Percentiles rank a stretch among this genome's conserved stretches.
These are phyloP conservation scores for Carassius carassius DNA, from an alignment of 2,113 vertebrate genomes.

Conservation along the genomic window DNA sequence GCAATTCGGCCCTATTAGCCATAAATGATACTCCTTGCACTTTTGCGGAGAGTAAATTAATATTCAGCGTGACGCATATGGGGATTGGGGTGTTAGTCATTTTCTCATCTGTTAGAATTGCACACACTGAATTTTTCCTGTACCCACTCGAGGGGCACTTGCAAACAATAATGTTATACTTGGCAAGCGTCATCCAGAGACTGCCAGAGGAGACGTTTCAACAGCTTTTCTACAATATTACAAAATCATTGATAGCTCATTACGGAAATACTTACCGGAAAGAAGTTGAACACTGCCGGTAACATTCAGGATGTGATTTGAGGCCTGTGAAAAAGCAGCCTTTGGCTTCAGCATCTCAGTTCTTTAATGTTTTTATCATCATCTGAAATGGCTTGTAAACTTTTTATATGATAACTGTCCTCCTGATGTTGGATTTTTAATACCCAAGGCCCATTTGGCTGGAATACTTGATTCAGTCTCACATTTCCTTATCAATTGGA, in stretches of 20 bases:
- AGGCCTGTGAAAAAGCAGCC: not conserved
- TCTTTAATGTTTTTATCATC: not conserved
- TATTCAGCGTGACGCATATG: slow-evolving; percentile 39
- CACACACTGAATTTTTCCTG: slow-evolving; percentile 26
- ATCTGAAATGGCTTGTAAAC: not conserved
- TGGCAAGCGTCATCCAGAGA: slow-evolving; percentile 34
- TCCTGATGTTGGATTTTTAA: not conserved
- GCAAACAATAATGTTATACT: slow-evolving; percentile 51
- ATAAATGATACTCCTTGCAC: slow-evolving; percentile 50
- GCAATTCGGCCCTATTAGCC: slow-evolving; percentile 51
- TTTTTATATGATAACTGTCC: not conserved
- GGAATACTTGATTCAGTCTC: not conserved
- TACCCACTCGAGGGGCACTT: slow-evolving; percentile 31
- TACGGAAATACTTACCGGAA: slow-evolving; percentile 49
- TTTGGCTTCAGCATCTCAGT: not conserved
- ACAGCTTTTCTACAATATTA: slow-evolving; percentile 46
- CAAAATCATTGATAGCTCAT: slow-evolving; percentile 40
- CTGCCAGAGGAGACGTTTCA: slow-evolving; percentile 45
- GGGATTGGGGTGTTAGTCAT: slow-evolving; percentile 41
- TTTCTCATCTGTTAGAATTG: slow-evolving; percentile 28
- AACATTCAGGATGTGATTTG: slow-evolving; percentile 6
- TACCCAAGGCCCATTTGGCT: not conserved
- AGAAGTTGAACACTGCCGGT: slow-evolving; percentile 14
- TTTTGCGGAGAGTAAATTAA: slow-evolving; percentile 47
- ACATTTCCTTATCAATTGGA: not conserved